Conservation (phyloP, 2,797 vertebrate species). For the Lutjanus campechanus region DNA sequence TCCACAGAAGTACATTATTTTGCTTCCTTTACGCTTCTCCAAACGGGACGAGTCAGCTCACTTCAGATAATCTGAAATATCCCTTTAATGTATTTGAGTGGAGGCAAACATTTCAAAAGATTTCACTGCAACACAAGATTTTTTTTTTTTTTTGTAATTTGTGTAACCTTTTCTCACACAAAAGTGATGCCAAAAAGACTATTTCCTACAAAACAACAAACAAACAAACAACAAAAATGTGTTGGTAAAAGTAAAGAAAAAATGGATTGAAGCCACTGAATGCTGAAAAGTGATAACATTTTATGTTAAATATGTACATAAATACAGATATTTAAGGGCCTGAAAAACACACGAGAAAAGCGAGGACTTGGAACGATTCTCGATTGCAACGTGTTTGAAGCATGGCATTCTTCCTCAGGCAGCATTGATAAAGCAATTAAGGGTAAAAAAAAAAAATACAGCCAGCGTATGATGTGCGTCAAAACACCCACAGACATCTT, state of each 20-base stretch:
- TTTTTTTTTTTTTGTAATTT: no score
- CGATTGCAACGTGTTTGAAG: not conserved
- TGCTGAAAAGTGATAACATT: not conserved
- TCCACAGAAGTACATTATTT: no score
- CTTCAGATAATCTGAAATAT: no score
- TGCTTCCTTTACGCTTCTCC: no score
- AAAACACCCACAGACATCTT: not conserved
- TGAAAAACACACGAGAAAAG: not conserved
- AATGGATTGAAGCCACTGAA: not conserved
- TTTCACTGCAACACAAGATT: not conserved
- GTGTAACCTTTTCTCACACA: not conserved
- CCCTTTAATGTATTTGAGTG: not conserved
- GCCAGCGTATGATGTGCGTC: not conserved
- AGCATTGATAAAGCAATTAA: slow-evolving; percentile 14
- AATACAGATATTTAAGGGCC: not conserved
- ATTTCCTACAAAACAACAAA: not conserved
- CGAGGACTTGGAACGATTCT: not conserved
- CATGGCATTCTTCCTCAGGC: not conserved
- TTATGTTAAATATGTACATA: not conserved
- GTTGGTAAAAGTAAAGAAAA: no score
- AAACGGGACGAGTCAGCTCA: no score
- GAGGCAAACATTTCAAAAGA: not conserved
- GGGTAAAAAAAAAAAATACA: not conserved
- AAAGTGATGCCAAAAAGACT: no score
- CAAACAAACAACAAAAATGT: no score